phyloP scores from a whole-genome alignment of 30 jellyfish, hydroid and myxozoan species.

The Phacellophora camtschatica region DNA sequence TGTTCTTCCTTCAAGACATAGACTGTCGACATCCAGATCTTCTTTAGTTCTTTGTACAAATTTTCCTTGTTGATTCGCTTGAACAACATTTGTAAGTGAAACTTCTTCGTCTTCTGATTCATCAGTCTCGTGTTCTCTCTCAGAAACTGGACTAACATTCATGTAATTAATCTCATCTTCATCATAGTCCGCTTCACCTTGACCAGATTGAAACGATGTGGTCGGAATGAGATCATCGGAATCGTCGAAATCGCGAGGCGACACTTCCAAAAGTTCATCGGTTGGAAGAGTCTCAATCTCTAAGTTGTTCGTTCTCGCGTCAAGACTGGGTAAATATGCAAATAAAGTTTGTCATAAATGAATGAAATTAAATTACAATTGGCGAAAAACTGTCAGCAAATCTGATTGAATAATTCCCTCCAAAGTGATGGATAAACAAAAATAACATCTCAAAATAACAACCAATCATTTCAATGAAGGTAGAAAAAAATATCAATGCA shows the following conservation, averaged over 20 bases:
- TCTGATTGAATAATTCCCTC: too few species aligned
- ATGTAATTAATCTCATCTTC: slow-evolving; percentile 79
- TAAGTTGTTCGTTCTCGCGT: slow-evolving; percentile 22
- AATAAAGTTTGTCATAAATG: too few species aligned
- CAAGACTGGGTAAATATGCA: slow-evolving; percentile 73
- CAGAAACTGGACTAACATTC: slow-evolving; percentile 93
- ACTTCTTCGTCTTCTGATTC: slow-evolving; percentile 83
- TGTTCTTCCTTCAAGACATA: slow-evolving; percentile 79
- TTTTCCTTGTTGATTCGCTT: slow-evolving; percentile 3
- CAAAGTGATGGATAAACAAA: too few species aligned
- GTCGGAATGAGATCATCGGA: slow-evolving; percentile 47
- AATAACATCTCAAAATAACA: too few species aligned
- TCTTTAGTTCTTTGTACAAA: slow-evolving; percentile 10
- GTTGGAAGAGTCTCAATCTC: slow-evolving; percentile 45
- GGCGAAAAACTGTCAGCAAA: too few species aligned
- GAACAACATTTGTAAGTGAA: neutral
- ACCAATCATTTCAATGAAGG: too few species aligned
- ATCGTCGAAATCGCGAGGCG: slow-evolving; percentile 75
- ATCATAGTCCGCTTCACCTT: slow-evolving; percentile 71
- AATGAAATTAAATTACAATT: too few species aligned
- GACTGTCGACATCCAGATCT: slow-evolving; percentile 45
- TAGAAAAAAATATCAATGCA: too few species aligned
- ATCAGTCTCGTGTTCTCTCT: slow-evolving; percentile 75
- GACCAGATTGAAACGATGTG: slow-evolving; percentile 44
- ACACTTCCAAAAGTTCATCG: slow-evolving; percentile 53